Evolutionary conservation across 2,888 invertebrate genomes (phyloP), one percentile per base, ranked within the genome.

Genomic region (Tricholauxania praeusta): DNA sequence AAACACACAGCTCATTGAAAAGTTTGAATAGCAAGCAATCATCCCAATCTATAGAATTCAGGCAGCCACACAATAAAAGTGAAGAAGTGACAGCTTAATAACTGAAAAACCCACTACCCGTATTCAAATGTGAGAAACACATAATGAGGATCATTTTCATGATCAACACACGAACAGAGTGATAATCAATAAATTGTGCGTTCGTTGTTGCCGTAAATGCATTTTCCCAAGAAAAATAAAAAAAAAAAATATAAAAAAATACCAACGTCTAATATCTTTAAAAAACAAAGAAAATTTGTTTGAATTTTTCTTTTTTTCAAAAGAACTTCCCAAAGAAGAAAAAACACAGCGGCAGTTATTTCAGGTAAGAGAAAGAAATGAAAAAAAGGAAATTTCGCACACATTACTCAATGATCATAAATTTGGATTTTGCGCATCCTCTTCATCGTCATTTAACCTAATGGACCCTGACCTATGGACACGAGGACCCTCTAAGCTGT

Each of bases 401-500:
- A 82, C 80, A 77, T 67, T 59, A 62, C 60, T 39, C 51, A 28
- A 75, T 77, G 79, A 81, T 82, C 80, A 79, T 80, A 80, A 79
- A 81, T 81, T 57, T 57, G 57, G 22, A 57, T 19, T 57, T 28
- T 57, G 12, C 28, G 19, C 57, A 65, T 74, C 76, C 76, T 76
- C 77, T 76, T 75, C 76, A 76, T 71, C 75, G 76, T 82, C 82
- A 83, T 85, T 83, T 84, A 84, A 85, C 84, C 84, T 85, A 84
- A 84, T 84, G 78, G 83, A 78, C 81, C 80, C 83, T 85, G 84
- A 84, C 84, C 84, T 79, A 73, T 73, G 57, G 51, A 52, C 66
- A 49, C 57, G 39, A 62, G 60, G 51, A 22, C 52, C 62, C 79
- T 76, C 78, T 82, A 82, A 82, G 82, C 82, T 82, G 82, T 79